phyloP scores from a whole-genome alignment of 1,140 invertebrate species.

The Leptestheria dahalacensis region DNA sequence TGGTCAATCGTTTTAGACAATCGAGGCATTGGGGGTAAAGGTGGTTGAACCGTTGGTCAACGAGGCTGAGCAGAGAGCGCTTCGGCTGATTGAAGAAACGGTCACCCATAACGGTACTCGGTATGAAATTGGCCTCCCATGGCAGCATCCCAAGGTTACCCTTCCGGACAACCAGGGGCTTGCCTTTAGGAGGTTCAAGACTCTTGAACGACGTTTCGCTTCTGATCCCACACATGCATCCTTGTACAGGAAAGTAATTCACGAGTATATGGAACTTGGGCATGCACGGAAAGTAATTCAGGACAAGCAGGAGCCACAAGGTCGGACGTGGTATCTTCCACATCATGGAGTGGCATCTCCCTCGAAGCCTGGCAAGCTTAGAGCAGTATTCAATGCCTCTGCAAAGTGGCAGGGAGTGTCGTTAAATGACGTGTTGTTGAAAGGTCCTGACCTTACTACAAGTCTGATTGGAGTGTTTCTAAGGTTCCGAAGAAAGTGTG shows the following conservation, averaged over 20 bases:
- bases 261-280: constrained; percentile 14
- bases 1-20: constrained; percentile 13
- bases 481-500: constrained; percentile 20
- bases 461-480: constrained; percentile 21
- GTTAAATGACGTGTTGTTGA: constrained; percentile 21
- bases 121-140: constrained; percentile 17
- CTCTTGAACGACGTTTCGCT: constrained; percentile 13
- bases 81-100: background rate
- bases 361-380: constrained; percentile 14
- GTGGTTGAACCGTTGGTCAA: background rate
- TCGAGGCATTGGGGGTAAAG: constrained; percentile 16
- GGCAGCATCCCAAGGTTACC: constrained; percentile 8
- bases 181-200: constrained; percentile 9
- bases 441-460: constrained; percentile 21
- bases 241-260: constrained; percentile 1
- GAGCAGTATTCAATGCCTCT: constrained; percentile 14
- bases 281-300: constrained; percentile 12
- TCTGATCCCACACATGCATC: constrained; percentile 2
- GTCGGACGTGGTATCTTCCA: constrained; percentile 13
- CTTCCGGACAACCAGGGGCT: constrained; percentile 9
- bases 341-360: constrained; percentile 12
- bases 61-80: constrained; percentile 7
- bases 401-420: constrained; percentile 15
- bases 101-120: background rate
- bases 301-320: background rate